Percentiles rank a stretch among this genome's conserved stretches.
These are phyloP conservation scores for Epicauta chinensis DNA, from an alignment of 1,140 invertebrate genomes.

Conservation along the genomic window DNA sequence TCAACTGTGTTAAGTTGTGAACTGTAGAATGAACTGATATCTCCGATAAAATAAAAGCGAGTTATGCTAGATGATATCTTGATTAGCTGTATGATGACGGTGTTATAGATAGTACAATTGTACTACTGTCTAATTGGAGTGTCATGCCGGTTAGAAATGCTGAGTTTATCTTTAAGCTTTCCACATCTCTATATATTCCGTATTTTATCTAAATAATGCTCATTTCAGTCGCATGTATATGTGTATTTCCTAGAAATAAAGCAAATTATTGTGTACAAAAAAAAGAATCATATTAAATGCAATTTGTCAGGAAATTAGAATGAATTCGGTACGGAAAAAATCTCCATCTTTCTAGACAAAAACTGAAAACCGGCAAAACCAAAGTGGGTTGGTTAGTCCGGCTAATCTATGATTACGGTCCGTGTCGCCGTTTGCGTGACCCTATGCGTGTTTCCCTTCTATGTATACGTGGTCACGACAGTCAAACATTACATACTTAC, in stretches of 20 bases:
- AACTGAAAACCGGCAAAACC: conserved; percentile 4
- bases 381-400: conserved; percentile 17
- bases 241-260: conserved; percentile 7
- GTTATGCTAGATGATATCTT: too few species aligned
- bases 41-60: too few species aligned
- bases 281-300: conserved; percentile 4
- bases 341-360: conserved; percentile 1
- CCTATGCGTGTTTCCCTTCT: conserved; percentile 16
- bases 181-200: too few species aligned
- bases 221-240: background rate
- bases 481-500: conserved; percentile 23
- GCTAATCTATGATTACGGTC: conserved; percentile 26
- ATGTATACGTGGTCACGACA: conserved; percentile 24
- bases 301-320: background rate
- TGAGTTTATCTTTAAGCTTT: too few species aligned
- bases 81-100: too few species aligned
- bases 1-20: too few species aligned
- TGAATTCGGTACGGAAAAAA: too few species aligned
- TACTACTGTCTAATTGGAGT: too few species aligned
- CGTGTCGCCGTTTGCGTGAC: conserved; percentile 24
- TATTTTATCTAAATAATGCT: too few species aligned
- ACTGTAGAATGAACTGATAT: too few species aligned
- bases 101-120: too few species aligned
- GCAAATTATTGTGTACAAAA: background rate
- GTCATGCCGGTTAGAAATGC: too few species aligned